Base-by-base conservation (phyloP, 2,797 vertebrate genomes). In the Jordanella pulchra region DNA sequence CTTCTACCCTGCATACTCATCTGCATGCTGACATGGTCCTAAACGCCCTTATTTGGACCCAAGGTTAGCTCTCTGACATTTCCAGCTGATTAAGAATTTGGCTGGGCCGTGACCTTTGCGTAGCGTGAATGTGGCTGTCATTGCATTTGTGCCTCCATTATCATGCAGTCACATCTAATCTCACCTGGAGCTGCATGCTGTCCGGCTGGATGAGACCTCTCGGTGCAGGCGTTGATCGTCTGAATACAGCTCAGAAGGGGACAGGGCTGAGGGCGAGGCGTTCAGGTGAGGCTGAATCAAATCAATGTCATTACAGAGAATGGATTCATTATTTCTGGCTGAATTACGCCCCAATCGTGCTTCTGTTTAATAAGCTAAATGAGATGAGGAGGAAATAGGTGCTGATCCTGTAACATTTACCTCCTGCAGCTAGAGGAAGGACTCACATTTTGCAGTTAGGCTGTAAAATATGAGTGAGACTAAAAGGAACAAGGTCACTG, bases 31-130 rank as follows among this genome's bases (percentile, higher is more conserved):
- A 78, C 61, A 30, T 50, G 77, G 42, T 82, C 69, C 60, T 84
- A 91, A 86, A 77, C 65, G 61, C 84, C 86, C 85, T 88, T 77
- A 90, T 93, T 90, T 89, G 82, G 89, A 87, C 85, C 83, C 87
- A 87, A 86, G 85, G 86, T 91, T 86, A 85, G 83, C 85, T 81
- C 72, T 74, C 87, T 94, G 93, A 92, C 93, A 93, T 94, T 93
- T 93, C 13, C 55, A 93, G 92, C 91, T 90, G 91, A 94, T 93
- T 93, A 93, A 89, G 84, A 93, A 91, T 91, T 89, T 90, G 86
- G 87, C 84, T 78, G 79, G 71, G 85, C 89, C 67, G 56, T 90
- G 89, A 93, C 93, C 92, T 93, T 92, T 92, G 90, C 75, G 67
- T 84, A 68, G 72, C 69, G 35, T 73, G 86, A 89, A 89, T 91